Percentiles rank a stretch among this genome's conserved stretches.
These are phyloP conservation scores for Carduelis carduelis DNA, from an alignment of 2,797 vertebrate genomes.

Conservation along the genomic window DNA sequence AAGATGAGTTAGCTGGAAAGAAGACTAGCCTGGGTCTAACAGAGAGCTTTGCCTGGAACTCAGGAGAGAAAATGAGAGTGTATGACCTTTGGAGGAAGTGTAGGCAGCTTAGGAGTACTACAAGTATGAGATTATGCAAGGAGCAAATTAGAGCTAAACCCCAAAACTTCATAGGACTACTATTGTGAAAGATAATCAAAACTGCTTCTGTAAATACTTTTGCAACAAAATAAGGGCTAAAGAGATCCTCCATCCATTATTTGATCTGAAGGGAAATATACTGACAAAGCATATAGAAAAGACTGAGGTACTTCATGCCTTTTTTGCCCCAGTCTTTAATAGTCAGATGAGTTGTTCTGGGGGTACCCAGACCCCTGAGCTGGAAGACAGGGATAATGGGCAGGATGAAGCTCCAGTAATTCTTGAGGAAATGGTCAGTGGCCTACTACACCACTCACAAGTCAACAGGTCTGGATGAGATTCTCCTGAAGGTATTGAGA, in stretches of 20 bases:
- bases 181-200: background rate
- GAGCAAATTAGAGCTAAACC: background rate
- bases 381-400: background rate
- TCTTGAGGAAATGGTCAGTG: background rate
- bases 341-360: fast-evolving
- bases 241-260: background rate
- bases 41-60: background rate
- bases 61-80: background rate
- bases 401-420: background rate
- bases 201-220: background rate
- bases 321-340: background rate
- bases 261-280: background rate
- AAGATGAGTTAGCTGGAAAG: fast-evolving
- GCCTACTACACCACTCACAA: background rate
- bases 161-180: background rate
- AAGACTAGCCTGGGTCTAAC: background rate
- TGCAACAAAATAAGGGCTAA: background rate
- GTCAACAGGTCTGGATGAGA: no score
- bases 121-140: background rate
- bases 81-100: background rate
- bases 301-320: background rate
- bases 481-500: background rate
- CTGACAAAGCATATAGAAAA: background rate
- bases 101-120: background rate
- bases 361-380: fast-evolving